Base-by-base conservation (phyloP, 2,888 invertebrate species). In the Drosophila nr. fundita region DNA sequence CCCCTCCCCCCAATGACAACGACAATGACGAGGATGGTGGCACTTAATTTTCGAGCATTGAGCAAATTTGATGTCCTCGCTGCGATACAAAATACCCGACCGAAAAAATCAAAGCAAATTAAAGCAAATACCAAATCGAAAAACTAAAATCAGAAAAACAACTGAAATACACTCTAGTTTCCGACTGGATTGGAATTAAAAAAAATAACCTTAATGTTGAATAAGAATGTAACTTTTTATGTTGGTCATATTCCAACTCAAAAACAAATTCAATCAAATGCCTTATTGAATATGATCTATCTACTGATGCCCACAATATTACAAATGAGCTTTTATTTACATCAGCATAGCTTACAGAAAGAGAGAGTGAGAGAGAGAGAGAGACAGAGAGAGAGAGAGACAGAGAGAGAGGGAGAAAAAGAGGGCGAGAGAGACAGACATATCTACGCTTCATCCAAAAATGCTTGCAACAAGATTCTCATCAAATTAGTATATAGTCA, bases 1-100 rank as follows among this genome's bases (percentile, higher is more conserved):
- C 7, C 24, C 3, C 2, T 13, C 27, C 15, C 8, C 7, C 8
- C 38, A 57, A 21, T 40, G 55, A 40, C 55, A 68, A 55, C 58
- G 57, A 78, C 74, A 82, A 74, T 78, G 82, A 80, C 82, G 57
- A 78, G 66, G 70, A 78, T 78, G 78, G 70, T 63, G 78, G 62
- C 82, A 78, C 78, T 78, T 78, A 68, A 78, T 73, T 70, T 68
- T 50, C 68, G 57, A 68, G 79, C 82, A 73, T 68, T 82, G 67
- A 61, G 60, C 60, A 50, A 72, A 71, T 60, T 78, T 68, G 71
- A 78, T 72, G 81, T 63, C 34, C 62, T 48, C 58, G 49, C 36
- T 32, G 27, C 59, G 70, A 80, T 70, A 60, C 36, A 34, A 1
- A 29, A 48, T 34, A 21, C 53, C 21, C 40, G 29, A 48, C 27